A percentile compares a stretch with the other conserved stretches of the same genome.
Conservation (phyloP, 2,113 vertebrate species). For the Morone saxatilis region DNA sequence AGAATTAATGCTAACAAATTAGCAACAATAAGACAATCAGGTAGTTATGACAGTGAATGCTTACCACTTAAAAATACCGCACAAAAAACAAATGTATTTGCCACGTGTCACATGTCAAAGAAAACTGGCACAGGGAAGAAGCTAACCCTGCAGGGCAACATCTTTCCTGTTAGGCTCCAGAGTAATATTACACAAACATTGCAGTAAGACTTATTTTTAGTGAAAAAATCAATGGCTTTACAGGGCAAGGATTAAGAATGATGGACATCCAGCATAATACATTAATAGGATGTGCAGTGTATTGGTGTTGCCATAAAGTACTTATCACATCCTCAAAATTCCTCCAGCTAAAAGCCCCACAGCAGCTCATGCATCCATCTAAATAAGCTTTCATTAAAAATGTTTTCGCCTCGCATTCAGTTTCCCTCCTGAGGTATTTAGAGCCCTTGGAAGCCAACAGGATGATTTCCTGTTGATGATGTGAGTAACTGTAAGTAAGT, state of each 20-base stretch:
- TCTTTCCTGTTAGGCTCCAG: neutral
- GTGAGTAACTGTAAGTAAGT: slow-evolving; percentile 78
- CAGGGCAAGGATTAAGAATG: slow-evolving; percentile 20
- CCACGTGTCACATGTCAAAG: neutral
- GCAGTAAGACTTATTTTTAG: slow-evolving; percentile 20
- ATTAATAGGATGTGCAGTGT: slow-evolving; percentile 17
- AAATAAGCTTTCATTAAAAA: slow-evolving; percentile 50
- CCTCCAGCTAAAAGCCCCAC: slow-evolving; percentile 35
- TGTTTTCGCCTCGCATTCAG: slow-evolving; percentile 57
- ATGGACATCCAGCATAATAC: neutral
- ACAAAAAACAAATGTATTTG: neutral
- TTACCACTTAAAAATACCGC: neutral
- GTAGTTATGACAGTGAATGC: neutral
- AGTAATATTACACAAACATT: neutral
- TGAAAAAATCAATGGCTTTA: slow-evolving; percentile 38
- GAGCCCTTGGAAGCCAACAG: slow-evolving; percentile 45
- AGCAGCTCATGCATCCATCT: slow-evolving; percentile 34
- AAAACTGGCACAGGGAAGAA: neutral
- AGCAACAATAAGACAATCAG: slow-evolving; percentile 21
- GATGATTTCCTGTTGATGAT: slow-evolving; percentile 73
- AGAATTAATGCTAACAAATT: slow-evolving; percentile 3
- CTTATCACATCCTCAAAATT: slow-evolving; percentile 35
- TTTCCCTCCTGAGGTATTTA: slow-evolving; percentile 59
- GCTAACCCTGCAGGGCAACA: neutral
- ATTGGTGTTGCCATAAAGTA: slow-evolving; percentile 27